Percentiles rank a stretch among this genome's conserved stretches.
These are phyloP conservation scores for Epirrhoe alternata DNA, from an alignment of 2,888 invertebrate species.

Conservation along the genomic window DNA sequence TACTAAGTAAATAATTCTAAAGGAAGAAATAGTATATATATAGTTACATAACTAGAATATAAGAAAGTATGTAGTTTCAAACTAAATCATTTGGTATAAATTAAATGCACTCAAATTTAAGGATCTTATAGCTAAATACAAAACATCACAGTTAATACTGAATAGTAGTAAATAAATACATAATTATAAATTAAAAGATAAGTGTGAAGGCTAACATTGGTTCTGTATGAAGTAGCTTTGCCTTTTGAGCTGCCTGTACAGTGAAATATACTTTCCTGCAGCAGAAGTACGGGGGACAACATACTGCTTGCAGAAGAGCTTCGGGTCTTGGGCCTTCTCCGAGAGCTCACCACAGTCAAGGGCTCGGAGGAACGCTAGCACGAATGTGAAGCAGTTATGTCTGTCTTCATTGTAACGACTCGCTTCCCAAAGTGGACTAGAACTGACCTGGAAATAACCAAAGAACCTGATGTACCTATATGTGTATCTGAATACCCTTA, in stretches of 20 bases:
- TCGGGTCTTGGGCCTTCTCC: conserved; percentile 87
- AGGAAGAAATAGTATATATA: conserved; percentile 20
- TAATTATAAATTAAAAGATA: conserved; percentile 48
- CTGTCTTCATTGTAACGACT: conserved; percentile 90
- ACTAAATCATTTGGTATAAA: conserved; percentile 75
- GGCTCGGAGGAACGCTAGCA: conserved; percentile 90
- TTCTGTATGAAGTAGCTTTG: conserved; percentile 79
- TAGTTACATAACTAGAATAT: conserved; percentile 35
- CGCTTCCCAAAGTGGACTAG: conserved; percentile 87
- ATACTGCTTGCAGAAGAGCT: conserved; percentile 91
- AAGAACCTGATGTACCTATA: not conserved
- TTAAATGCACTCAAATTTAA: conserved; percentile 79
- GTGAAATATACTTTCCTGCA: conserved; percentile 93
- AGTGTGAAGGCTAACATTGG: conserved; percentile 66
- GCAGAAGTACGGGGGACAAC: conserved; percentile 92
- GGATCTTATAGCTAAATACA: conserved; percentile 71
- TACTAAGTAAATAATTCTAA: conserved; percentile 11
- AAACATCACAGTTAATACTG: conserved; percentile 83
- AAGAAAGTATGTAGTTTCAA: conserved; percentile 48
- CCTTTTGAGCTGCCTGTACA: conserved; percentile 89
- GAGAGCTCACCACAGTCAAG: conserved; percentile 90
- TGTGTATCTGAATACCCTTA: not conserved
- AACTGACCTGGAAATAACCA: conserved; percentile 72
- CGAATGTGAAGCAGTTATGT: conserved; percentile 95
- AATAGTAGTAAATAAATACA: conserved; percentile 71